Evolutionary conservation across 2,888 invertebrate species (phyloP), one percentile per base, ranked within the genome.

Genomic region (Dyspetes luteomarginatus): DNA sequence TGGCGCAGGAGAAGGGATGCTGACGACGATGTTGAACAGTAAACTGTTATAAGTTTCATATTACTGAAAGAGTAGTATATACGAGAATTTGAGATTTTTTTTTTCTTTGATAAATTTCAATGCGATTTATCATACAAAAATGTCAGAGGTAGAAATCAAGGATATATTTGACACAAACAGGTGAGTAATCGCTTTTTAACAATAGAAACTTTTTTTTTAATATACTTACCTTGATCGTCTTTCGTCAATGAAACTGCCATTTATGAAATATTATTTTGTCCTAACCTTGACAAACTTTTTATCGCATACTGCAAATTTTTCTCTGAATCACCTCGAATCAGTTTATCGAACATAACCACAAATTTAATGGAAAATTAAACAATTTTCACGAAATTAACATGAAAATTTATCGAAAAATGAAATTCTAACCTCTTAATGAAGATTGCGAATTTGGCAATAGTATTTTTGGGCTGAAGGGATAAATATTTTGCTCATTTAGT

Each of bases 71-170:
- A 56, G 48, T 9, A 15, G 9, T 28, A 22, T 7, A 15, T 22
- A 17, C 19, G 7, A 17, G 24, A 45, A 56, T 30, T 19, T 19
- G 64, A 41, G 50, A 28, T 22, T 30, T 43, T 60, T 62, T 75
- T 67, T 71, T 65, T 43, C 60, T 74, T 9, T 43, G 36, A 73
- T 75, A 19, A 41, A 68, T 73, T 77, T 76, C 72, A 64, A 81
- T 81, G 81, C 76, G 72, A 80, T 64, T 81, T 48, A 41, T 52
- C 68, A 67, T 89, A 88, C 85, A 91, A 90, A 91, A 87, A 92
- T 92, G 92, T 90, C 92, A 90, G 89, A 91, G 88, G 90, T 91
- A 88, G 90, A 91, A 86, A 89, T 92, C 55, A 91, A 92, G 85
- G 88, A 89, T 83, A 87, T 92, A 82, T 92, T 92, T 88, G 89